These are phyloP conservation scores for Phymanthus crucifer DNA, from an alignment of 92 coral and sea anemone species.

Conservation along the genomic window DNA sequence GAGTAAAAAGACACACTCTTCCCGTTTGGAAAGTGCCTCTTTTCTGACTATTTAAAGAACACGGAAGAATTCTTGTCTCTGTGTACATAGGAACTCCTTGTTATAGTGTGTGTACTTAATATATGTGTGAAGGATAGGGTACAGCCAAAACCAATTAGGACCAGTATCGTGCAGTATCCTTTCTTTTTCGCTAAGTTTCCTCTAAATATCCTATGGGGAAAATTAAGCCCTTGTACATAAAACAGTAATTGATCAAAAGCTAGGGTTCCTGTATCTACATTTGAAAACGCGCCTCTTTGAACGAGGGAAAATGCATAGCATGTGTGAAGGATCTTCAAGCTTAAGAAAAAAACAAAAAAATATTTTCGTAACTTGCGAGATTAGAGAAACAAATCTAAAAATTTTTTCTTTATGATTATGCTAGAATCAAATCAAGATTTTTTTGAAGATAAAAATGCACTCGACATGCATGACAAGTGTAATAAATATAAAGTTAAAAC, in stretches of 20 bases:
- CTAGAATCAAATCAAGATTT: background rate
- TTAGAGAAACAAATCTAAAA: no score
- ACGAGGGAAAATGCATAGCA: no score
- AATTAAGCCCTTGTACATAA: background rate
- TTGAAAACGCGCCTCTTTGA: no score
- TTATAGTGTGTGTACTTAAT: background rate
- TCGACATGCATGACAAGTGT: background rate
- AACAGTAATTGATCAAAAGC: background rate
- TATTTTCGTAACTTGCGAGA: no score
- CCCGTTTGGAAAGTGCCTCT: background rate
- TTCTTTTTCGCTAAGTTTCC: background rate
- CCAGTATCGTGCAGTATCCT: no score
- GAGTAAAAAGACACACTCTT: background rate
- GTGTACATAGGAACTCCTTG: background rate
- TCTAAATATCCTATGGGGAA: background rate
- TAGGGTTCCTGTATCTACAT: background rate
- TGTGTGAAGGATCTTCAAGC: no score
- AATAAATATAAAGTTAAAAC: background rate
- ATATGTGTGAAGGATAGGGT: no score
- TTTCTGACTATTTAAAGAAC: background rate
- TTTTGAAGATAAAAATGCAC: background rate
- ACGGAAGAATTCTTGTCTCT: background rate
- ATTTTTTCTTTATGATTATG: background rate
- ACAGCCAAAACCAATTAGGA: background rate
- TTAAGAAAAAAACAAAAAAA: no score